Base-by-base conservation (phyloP, 2,113 vertebrate genomes). In the Vulpes lagopus region DNA sequence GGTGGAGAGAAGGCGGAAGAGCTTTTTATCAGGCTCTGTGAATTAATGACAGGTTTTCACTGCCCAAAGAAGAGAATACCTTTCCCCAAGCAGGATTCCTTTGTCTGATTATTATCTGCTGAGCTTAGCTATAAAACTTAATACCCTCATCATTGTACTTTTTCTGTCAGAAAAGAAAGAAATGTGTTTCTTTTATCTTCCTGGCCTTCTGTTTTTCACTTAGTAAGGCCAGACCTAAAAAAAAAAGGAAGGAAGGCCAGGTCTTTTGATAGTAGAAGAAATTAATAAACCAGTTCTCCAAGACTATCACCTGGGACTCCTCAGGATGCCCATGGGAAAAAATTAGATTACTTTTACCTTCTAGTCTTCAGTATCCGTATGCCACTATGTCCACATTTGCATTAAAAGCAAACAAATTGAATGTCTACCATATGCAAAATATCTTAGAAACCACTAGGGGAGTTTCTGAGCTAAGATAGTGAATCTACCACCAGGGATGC, bases 161-260 rank as follows among this genome's bases (percentile, higher is more conserved):
- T 92, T 94, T 94, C 91, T 87, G 9, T 78, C 80, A 55, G 62
- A 23, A 92, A 84, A 55, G 81, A 96, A 95, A 84, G 20, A 69
- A 88, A 64, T 14, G 35, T 22, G 9, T 73, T 90, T 95, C n/a
- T 89, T 96, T 95, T 64, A 38, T 87, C 79, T 96, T 25, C n/a
- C 27, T 15, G 67, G 30, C 2, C 14, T 80, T 74, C 43, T 60
- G 74, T 81, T 80, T 95, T 96, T 95, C 62, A 49, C 49, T 11
- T 59, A 17, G 0, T 4, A 59, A 76, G n/a, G 59, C 32, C 5
- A n/a, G 4, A 38, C 35, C 53, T 43, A 43, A 43, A 43, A 43
- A 43, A 43, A 43, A 43, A 43, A 43, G 6, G 6, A 43, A 43
- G 43, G 1, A 59, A 76, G n/a, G 51, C 32, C 3, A n/a, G 4